These are phyloP conservation scores for Phataginus tetradactyla DNA, from an alignment of 2,797 vertebrate species.

Conservation along the genomic window DNA sequence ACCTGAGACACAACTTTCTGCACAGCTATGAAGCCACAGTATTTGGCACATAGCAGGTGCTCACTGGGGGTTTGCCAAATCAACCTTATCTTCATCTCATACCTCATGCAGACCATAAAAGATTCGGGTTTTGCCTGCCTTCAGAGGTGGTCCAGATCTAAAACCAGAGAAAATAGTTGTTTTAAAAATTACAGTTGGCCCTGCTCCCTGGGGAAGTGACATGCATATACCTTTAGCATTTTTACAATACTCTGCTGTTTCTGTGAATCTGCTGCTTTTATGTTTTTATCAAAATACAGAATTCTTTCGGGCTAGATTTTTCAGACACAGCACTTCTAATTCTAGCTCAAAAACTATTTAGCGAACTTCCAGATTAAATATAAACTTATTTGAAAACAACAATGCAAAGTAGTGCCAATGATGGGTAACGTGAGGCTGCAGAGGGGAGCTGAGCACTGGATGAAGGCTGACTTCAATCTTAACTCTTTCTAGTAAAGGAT, in stretches of 20 bases:
- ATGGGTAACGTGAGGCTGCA: not conserved
- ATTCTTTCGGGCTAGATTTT: not conserved
- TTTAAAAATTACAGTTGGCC: not conserved
- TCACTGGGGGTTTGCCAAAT: not conserved
- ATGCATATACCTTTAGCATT: not conserved
- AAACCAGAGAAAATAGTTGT: constrained; percentile 51
- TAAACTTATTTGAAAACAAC: not conserved
- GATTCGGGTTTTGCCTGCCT: constrained; percentile 93
- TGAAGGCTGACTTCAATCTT: not conserved
- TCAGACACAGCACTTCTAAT: not conserved
- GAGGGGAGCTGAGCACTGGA: not conserved
- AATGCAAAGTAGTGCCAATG: not conserved
- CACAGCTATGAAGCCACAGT: fast-evolving
- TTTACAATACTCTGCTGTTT: not conserved
- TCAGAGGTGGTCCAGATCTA: constrained; percentile 95
- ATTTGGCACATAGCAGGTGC: not conserved
- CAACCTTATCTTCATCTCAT: constrained; percentile 55
- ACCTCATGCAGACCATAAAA: constrained; percentile 97
- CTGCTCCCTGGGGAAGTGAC: not conserved
- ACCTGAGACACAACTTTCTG: not conserved
- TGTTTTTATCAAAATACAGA: not conserved
- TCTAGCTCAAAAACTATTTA: not conserved
- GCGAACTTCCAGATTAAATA: not conserved
- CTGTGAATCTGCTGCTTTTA: not conserved
- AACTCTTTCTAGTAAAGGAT: not conserved